A percentile compares a stretch with the other conserved stretches of the same genome.
These are phyloP conservation scores for Paramormyrops hopkinsi DNA, from an alignment of 2,797 vertebrate genomes.

Conservation along the genomic window DNA sequence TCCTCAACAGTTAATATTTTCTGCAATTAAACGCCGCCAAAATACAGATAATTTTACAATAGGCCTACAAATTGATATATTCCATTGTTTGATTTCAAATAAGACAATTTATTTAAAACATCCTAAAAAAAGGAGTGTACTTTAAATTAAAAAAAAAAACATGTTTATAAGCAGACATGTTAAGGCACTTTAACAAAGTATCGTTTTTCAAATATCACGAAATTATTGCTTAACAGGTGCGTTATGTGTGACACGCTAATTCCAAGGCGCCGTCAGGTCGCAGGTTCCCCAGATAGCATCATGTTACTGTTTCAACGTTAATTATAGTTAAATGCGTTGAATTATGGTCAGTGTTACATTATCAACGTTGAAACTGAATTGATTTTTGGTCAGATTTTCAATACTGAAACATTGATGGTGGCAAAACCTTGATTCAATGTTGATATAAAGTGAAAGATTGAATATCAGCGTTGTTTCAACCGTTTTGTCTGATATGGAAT, in stretches of 20 bases:
- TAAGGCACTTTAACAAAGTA: constrained; percentile 1
- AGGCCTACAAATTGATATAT: background rate
- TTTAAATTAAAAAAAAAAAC: background rate
- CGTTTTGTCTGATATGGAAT: too few relatives aligned
- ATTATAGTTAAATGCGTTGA: too few relatives aligned
- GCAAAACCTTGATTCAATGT: too few relatives aligned
- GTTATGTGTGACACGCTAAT: background rate
- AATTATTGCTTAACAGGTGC: background rate
- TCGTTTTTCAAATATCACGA: background rate
- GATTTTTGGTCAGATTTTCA: too few relatives aligned
- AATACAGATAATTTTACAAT: background rate
- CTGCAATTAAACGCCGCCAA: background rate
- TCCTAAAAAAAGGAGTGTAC: constrained; percentile 6
- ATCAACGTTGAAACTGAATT: too few relatives aligned
- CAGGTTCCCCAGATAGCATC: background rate
- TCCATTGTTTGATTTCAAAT: constrained; percentile 38
- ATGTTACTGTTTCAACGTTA: too few relatives aligned
- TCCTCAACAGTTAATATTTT: background rate
- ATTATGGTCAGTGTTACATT: too few relatives aligned
- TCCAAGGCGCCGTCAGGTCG: background rate
- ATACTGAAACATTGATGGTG: too few relatives aligned
- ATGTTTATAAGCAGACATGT: background rate
- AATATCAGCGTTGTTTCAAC: too few relatives aligned
- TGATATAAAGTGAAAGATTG: too few relatives aligned
- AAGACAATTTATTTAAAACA: constrained; percentile 61